Base-by-base conservation (phyloP, 2,797 vertebrate genomes). In the Takifugu rubripes region DNA sequence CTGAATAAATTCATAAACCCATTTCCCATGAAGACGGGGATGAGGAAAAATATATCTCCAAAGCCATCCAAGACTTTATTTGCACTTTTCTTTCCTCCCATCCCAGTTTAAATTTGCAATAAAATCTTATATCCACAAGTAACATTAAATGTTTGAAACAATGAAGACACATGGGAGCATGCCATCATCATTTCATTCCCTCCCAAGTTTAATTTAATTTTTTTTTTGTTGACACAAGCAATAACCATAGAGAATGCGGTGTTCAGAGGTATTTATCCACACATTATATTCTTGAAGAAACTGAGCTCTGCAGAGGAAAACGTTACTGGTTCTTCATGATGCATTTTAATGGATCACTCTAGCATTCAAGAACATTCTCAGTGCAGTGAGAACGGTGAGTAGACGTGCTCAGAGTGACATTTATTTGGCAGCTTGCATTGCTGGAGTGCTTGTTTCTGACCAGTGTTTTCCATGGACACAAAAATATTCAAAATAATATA, bases 321-420 rank as follows among this genome's bases (percentile, higher is more conserved):
- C 69, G 78, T 87, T 80, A 86, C 86, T 66, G 60, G 66, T 78
- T 83, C 72, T 77, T 76, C 61, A 25, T 73, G 71, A 86, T 78
- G 57, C 66, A 56, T 78, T 71, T 85, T 75, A 90, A 87, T 84
- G 66, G 55, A 84, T 87, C 86, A 85, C 69, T 59, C 56, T 50
- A 58, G 52, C 71, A 77, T 76, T 65, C 70, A 66, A 78, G 70
- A 83, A 79, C 55, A 68, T 33, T 60, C 46, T 21, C 43, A 56
- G 74, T 79, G 73, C 61, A 58, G 70, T 52, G 64, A 52, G 76
- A 72, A 15, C 31, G 59, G 59, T 63, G 17, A 79, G 68, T 63
- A 66, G 71, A 77, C 66, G 59, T 67, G 59, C 61, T 68, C 62
- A 40, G 63, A 71, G 59, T 66, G 75, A 57, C 64, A 85, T 79